phyloP scores from a whole-genome alignment of 2,113 vertebrate species.

The Tachysurus vachellii region DNA sequence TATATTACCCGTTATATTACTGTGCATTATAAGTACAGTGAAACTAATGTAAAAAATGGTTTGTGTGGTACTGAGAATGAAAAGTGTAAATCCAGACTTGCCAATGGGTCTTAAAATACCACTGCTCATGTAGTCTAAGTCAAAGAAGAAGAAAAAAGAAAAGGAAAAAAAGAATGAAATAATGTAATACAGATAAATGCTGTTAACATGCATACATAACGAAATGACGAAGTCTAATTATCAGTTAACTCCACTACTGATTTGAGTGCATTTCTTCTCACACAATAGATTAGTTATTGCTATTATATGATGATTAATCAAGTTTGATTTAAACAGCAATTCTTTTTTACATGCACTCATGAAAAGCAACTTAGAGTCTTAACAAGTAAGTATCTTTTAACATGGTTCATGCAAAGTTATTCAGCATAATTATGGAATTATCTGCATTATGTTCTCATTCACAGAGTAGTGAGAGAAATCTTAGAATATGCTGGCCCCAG shows the following conservation, averaged over 20 bases:
- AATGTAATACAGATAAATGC: neutral
- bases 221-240: neutral
- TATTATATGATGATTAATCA: neutral
- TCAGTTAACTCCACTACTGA: conserved; percentile 23
- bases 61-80: neutral
- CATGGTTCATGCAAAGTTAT: conserved; percentile 30
- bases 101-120: neutral
- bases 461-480: conserved; percentile 41
- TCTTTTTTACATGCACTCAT: neutral
- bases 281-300: neutral
- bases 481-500: conserved; percentile 35
- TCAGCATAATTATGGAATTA: conserved; percentile 54
- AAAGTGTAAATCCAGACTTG: neutral
- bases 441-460: conserved; percentile 44
- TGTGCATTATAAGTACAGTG: neutral
- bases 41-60: neutral
- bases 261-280: conserved; percentile 10
- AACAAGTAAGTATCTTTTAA: neutral
- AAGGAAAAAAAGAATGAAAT: neutral
- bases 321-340: neutral
- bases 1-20: neutral
- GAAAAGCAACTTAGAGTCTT: conserved; percentile 11
- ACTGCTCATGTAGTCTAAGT: neutral
- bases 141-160: neutral
- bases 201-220: neutral